phyloP scores from a whole-genome alignment of 2,888 invertebrate genomes.

The Seladonia tumulorum region DNA sequence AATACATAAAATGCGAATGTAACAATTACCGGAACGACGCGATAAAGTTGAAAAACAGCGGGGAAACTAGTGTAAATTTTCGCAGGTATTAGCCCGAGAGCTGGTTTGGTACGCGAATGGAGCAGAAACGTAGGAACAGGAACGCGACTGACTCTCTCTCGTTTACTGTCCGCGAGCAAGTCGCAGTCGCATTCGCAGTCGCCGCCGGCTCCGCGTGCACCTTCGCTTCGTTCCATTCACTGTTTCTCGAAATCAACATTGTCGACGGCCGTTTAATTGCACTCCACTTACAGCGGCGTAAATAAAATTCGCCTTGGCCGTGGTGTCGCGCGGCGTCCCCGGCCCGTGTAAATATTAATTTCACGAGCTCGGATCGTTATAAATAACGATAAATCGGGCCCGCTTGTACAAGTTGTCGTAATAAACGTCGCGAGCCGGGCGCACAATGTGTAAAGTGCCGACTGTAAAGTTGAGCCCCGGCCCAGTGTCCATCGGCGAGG shows the following conservation, averaged over 20 bases:
- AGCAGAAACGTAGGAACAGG: neutral
- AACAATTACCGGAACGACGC: neutral
- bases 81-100: neutral
- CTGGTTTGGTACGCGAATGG: neutral
- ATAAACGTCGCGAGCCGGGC: constrained; percentile 71
- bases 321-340: constrained; percentile 22
- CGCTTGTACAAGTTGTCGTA: constrained; percentile 71
- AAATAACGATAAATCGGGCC: constrained; percentile 74
- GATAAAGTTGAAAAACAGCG: neutral
- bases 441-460: constrained; percentile 78
- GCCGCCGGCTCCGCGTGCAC: neutral
- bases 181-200: too few relatives aligned
- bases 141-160: neutral
- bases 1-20: constrained; percentile 6
- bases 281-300: constrained; percentile 38
- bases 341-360: constrained; percentile 74
- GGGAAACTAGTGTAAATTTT: neutral
- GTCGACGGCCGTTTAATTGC: constrained; percentile 50
- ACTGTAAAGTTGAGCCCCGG: constrained; percentile 78
- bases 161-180: neutral
- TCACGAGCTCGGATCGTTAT: constrained; percentile 74
- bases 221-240: constrained; percentile 27
- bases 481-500: constrained; percentile 66
- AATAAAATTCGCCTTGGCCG: constrained; percentile 58
- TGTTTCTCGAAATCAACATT: constrained; percentile 50